Conservation (phyloP, 2,113 vertebrate species). For the Mastomys natalensis region DNA sequence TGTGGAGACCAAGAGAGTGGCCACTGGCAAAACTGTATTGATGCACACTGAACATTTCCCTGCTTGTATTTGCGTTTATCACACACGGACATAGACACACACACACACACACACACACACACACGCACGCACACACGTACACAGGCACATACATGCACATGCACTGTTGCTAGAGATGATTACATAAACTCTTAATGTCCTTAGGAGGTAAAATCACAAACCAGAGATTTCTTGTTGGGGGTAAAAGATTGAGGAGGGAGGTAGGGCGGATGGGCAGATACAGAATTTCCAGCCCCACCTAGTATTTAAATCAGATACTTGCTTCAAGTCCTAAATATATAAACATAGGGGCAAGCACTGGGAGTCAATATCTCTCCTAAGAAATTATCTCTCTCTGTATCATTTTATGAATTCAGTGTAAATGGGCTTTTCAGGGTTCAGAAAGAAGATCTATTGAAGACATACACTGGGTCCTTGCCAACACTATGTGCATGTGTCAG, state of each 20-base stretch:
- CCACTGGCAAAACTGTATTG: not conserved
- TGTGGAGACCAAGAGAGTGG: not conserved
- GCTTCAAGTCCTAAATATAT: not conserved
- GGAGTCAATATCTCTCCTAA: not conserved
- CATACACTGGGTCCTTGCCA: not conserved
- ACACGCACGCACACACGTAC: not conserved
- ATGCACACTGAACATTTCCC: not conserved
- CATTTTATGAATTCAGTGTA: not conserved
- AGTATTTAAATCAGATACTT: conserved; percentile 59
- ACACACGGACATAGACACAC: not conserved
- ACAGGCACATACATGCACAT: not conserved
- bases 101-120: not conserved
- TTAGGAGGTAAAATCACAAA: conserved; percentile 29
- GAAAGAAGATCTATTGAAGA: not conserved
- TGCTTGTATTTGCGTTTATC: not conserved
- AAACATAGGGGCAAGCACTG: not conserved
- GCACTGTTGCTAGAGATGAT: not conserved
- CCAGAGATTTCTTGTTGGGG: conserved; percentile 30
- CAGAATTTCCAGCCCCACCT: conserved; percentile 30
- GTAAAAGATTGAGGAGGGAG: no score
- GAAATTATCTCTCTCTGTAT: not conserved
- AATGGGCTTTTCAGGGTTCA: not conserved
- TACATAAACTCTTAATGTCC: conserved; percentile 41
- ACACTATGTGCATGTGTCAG: not conserved
- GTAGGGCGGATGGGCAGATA: not conserved